Conservation (phyloP, 92 coral and sea anemone species). For the Phenganax subtilis region DNA sequence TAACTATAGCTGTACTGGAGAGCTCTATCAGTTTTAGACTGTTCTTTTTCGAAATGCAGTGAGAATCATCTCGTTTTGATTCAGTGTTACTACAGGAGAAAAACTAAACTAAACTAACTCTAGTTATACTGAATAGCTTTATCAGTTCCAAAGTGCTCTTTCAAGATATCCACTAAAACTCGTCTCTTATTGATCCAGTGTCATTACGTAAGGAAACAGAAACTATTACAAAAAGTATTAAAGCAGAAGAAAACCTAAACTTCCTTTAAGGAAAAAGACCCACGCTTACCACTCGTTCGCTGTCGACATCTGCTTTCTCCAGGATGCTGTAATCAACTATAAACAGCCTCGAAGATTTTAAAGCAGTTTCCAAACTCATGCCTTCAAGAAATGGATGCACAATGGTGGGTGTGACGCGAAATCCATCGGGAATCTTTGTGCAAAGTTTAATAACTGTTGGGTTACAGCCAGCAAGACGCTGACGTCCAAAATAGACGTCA, state of each 20-base stretch:
- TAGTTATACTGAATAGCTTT: constrained; percentile 9
- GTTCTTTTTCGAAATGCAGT: constrained; percentile 1
- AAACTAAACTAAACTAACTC: constrained; percentile 14
- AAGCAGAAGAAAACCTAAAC: background rate
- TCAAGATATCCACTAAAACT: constrained; percentile 4
- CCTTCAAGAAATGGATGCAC: constrained; percentile 85
- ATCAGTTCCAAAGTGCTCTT: constrained; percentile 19
- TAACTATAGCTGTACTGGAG: background rate
- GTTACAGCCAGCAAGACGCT: constrained; percentile 78
- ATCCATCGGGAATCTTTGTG: constrained; percentile 59
- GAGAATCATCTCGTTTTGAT: constrained; percentile 2
- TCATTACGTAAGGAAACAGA: background rate
- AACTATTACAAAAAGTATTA: background rate
- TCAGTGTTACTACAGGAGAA: constrained; percentile 16
- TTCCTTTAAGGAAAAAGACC: background rate
- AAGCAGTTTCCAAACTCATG: constrained; percentile 60
- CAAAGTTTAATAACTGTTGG: constrained; percentile 81
- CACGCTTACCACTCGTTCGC: constrained; percentile 50
- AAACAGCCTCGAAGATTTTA: constrained; percentile 60
- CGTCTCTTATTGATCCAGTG: background rate
- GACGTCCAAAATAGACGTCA: constrained; percentile 85
- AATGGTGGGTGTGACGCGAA: constrained; percentile 71
- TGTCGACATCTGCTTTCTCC: constrained; percentile 56
- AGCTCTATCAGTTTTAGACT: constrained; percentile 2
- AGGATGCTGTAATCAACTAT: constrained; percentile 68